These are phyloP conservation scores for Xanthorhoe spadicearia DNA, from an alignment of 2,888 invertebrate species.

Conservation along the genomic window DNA sequence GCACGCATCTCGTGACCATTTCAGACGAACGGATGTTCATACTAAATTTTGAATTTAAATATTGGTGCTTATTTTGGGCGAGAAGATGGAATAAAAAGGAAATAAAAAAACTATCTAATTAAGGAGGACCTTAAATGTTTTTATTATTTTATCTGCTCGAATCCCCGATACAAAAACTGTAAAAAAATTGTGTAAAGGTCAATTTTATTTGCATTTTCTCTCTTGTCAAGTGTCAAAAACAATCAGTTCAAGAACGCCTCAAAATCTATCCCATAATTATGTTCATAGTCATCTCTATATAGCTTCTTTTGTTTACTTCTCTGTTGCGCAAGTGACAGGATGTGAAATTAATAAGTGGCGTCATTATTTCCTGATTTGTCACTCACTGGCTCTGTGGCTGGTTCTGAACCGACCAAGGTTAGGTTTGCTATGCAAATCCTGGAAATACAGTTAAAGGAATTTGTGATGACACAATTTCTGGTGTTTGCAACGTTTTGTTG, in stretches of 20 bases:
- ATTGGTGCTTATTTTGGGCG: slow-evolving; percentile 40
- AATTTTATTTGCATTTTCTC: too few species aligned
- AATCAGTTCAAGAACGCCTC: background rate
- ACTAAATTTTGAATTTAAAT: slow-evolving; percentile 43
- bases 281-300: background rate
- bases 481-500: background rate
- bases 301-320: slow-evolving; percentile 2
- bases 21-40: slow-evolving; percentile 52
- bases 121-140: too few species aligned
- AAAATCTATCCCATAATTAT: background rate
- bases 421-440: slow-evolving; percentile 27
- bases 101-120: too few species aligned
- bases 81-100: background rate
- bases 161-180: too few species aligned
- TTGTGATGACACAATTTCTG: background rate
- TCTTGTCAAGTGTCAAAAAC: background rate
- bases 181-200: too few species aligned
- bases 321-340: slow-evolving; percentile 47
- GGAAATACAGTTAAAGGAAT: background rate
- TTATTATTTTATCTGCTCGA: too few species aligned
- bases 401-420: slow-evolving; percentile 52
- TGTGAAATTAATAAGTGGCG: slow-evolving; percentile 40
- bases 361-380: slow-evolving; percentile 44
- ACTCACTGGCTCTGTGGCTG: slow-evolving; percentile 41
- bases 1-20: slow-evolving; percentile 42